Evolutionary conservation across 2,113 vertebrate species (phyloP).

Genomic region (Antechinus flavipes): DNA sequence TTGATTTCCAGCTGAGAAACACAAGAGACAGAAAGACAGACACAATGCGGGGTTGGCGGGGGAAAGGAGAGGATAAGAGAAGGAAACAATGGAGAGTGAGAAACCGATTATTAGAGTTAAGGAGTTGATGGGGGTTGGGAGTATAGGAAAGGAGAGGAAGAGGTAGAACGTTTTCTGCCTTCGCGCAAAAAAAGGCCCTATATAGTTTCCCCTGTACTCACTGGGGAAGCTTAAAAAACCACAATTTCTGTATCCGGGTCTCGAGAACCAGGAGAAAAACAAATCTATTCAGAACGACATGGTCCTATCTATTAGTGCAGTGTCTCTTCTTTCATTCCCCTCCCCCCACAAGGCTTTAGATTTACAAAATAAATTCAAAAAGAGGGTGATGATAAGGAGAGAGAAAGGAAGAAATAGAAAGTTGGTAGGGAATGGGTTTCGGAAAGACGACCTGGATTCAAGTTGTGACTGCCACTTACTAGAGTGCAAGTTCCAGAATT

Average conservation of each 20-base stretch:
- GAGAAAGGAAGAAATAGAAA: background rate
- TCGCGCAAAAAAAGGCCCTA: background rate
- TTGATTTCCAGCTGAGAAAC: background rate
- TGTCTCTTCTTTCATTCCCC: background rate
- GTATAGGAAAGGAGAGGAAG: background rate
- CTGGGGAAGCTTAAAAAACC: background rate
- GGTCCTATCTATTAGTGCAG: background rate
- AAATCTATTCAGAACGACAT: background rate
- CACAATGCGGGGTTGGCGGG: background rate
- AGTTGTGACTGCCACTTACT: background rate
- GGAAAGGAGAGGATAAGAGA: background rate
- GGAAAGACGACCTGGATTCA: background rate
- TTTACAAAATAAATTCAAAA: background rate
- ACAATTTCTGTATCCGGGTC: background rate
- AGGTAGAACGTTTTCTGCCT: background rate
- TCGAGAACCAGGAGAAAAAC: background rate
- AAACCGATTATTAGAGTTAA: background rate
- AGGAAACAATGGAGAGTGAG: background rate
- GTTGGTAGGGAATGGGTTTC: fast-evolving
- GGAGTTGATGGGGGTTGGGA: background rate
- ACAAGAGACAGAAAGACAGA: background rate
- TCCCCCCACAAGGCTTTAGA: background rate
- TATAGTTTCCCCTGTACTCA: background rate
- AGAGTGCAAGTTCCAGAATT: background rate
- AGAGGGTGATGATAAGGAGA: background rate